Evolutionary conservation across 2,888 invertebrate genomes (phyloP), one percentile per base, ranked within the genome.

Genomic region (Amiota communis): DNA sequence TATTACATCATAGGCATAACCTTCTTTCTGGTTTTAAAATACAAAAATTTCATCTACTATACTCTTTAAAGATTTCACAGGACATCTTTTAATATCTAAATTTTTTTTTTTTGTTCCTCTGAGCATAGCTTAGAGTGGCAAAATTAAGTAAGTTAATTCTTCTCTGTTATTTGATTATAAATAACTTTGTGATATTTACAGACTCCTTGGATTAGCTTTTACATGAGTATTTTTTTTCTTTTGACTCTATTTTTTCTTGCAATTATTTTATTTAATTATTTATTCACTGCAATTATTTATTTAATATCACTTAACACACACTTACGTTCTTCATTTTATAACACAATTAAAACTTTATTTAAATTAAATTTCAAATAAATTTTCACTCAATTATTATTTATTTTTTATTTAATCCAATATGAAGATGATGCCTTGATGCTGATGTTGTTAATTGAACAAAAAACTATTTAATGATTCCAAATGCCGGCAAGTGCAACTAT

Each of bases 401-500:
- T 23, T 12, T 11, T 36, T 23, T 2, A 11, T 63, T 23, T 23
- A 36, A 63, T 63, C 36, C 20, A 63, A 12, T 36, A 6, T 36
- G 36, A 36, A 36, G 12, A 49, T 56, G 71, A 70, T 76, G 73
- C 71, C 73, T 67, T 74, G 48, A 36, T 36, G 65, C 48, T 79
- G 82, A 79, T 80, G 86, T 85, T 86, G 83, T 85, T 86, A 85
- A 88, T 85, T 87, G 89, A 88, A 87, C 87, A 87, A 86, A 84
- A 82, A 88, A 84, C 86, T 82, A 86, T 87, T 88, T 89, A 89
- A 89, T 89, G 89, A 89, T 88, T 81, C 85, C 85, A 82, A 87
- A 86, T 88, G 86, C 88, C 88, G 87, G 87, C 86, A 86, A 84
- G 80, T 83, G 85, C 85, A 81, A 82, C 87, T 89, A 89, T 89